A percentile compares a stretch with the other conserved stretches of the same genome.
Conservation (phyloP, 1,140 invertebrate genomes). For the Eulimnadia texana region DNA sequence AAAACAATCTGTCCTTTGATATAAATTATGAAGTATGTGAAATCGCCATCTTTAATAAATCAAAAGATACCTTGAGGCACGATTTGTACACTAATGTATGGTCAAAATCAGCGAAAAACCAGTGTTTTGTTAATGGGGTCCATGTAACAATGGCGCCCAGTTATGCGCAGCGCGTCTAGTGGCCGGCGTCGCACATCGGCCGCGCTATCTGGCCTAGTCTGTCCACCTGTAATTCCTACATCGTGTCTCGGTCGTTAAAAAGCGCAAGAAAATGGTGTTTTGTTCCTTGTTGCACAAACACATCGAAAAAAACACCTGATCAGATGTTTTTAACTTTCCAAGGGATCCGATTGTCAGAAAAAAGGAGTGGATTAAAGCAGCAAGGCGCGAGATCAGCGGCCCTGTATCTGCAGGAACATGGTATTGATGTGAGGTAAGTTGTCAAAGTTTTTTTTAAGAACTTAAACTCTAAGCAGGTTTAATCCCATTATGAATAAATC, state of each 20-base stretch:
- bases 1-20: no score
- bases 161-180: no score
- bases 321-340: neutral
- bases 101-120: no score
- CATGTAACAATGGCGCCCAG: no score
- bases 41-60: no score
- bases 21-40: no score
- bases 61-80: no score
- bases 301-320: neutral
- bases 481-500: neutral
- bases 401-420: neutral
- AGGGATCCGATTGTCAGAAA: neutral
- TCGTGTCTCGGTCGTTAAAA: neutral
- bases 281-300: neutral
- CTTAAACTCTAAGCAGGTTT: neutral
- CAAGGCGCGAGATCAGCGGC: neutral
- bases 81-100: no score
- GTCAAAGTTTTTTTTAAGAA: neutral
- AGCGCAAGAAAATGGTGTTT: neutral
- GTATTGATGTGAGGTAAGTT: neutral
- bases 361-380: neutral
- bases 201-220: no score
- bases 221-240: no score
- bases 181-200: no score
- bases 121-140: no score